Evolutionary conservation across 1,140 invertebrate genomes (phyloP), one percentile per base, ranked within the genome.

Genomic region (Gerris buenoi): DNA sequence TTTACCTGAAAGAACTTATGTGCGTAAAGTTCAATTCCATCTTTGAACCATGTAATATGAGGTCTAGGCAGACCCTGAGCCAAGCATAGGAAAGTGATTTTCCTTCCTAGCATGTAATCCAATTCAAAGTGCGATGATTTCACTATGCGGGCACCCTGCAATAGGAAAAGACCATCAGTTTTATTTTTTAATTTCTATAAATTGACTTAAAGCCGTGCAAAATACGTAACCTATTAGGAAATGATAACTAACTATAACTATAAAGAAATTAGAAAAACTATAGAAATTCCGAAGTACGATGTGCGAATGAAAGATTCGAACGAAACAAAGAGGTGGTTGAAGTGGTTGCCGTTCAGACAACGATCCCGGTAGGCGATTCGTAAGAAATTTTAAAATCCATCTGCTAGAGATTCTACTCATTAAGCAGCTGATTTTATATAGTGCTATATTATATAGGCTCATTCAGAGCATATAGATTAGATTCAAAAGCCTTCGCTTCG

Each of bases 111-210:
- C 68, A 81, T 78, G 72, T 83, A 84, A 71, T 83, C 82, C 68
- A 82, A 77, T 71, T 84, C 82, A 76, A 84, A 84, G 72, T 83
- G 81, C 2, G 83, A 84, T 28, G 81, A 77, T 71, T 81, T 80
- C 0, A 80, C 76, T 23, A 84, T 83, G 70, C 76, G 76, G 22
- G 83, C 83, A 26, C 81, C 83, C 82, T 84, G 70, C 27, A 71
- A 71, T 46, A 27, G 46, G 67, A 66, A 27, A 63, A 23, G 22
- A 2, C 13, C 27, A 13, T 3, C 14, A 57, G 25, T 18, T 10
- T n/a, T n/a, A n/a, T n/a, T n/a, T n/a, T n/a, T n/a, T n/a, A n/a
- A n/a, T n/a, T n/a, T n/a, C n/a, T n/a, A n/a, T n/a, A n/a, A n/a
- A n/a, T 63, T 63, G 5, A 13, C 14, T 2, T 26, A 27, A n/a